A percentile compares a stretch with the other conserved stretches of the same genome.
These are phyloP conservation scores for Parapristionchus giblindavisi DNA, from an alignment of 2,888 invertebrate genomes.

Conservation along the genomic window DNA sequence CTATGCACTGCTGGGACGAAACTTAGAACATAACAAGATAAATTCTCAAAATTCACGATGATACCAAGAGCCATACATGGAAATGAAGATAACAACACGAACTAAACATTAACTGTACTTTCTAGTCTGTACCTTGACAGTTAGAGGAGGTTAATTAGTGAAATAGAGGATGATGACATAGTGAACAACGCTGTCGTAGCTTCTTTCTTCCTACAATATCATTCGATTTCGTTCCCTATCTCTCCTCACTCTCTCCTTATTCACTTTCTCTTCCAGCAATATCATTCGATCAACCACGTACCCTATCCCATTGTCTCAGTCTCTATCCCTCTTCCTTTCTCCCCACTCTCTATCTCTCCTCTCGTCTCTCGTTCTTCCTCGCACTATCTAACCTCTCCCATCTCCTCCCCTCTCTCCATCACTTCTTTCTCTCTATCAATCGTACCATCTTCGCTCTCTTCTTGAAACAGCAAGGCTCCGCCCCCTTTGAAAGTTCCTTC, in stretches of 20 bases:
- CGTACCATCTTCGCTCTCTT: too few species aligned
- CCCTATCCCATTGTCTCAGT: background rate
- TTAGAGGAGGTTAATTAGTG: background rate
- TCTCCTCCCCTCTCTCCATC: conserved; percentile 4
- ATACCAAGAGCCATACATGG: too few species aligned
- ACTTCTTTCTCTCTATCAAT: conserved; percentile 5
- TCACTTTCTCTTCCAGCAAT: background rate
- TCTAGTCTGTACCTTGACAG: conserved; percentile 17
- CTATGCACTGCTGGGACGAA: too few species aligned
- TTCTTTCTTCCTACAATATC: conserved; percentile 30
- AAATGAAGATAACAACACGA: too few species aligned
- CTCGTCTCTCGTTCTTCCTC: background rate
- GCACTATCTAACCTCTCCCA: background rate
- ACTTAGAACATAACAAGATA: too few species aligned
- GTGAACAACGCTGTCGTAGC: background rate
- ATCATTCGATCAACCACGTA: conserved; percentile 14
- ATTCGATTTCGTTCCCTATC: conserved; percentile 1
- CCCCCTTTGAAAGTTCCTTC: too few species aligned
- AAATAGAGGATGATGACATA: conserved; percentile 11
- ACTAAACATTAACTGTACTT: background rate
- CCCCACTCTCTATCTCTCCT: background rate
- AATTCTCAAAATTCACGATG: too few species aligned
- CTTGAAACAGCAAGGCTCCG: too few species aligned
- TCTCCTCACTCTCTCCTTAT: background rate
- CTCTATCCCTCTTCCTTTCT: background rate